A percentile compares a stretch with the other conserved stretches of the same genome.
Conservation (phyloP, 2,888 invertebrate species). For the Ariolimax columbianus region DNA sequence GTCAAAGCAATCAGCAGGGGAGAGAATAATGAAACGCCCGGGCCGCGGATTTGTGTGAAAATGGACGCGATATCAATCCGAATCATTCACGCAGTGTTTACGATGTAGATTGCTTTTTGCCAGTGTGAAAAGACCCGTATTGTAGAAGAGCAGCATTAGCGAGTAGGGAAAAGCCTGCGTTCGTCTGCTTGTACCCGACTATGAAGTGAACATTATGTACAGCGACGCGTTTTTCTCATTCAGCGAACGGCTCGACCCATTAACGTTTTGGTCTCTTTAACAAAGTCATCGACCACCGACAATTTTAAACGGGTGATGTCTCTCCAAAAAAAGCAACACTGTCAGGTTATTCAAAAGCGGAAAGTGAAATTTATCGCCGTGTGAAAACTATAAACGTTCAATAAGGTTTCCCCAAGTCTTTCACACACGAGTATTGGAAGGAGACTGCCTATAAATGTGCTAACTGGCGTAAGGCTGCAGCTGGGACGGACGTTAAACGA, state of each 20-base stretch:
- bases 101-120: constrained; percentile 51
- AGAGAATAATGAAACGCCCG: constrained; percentile 46
- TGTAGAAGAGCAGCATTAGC: constrained; percentile 36
- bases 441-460: constrained; percentile 52
- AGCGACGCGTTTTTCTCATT: constrained; percentile 29
- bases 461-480: constrained; percentile 42
- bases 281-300: constrained; percentile 48
- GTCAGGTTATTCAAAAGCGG: constrained; percentile 45
- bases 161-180: constrained; percentile 24
- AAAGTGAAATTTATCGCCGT: constrained; percentile 50
- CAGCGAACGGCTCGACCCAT: constrained; percentile 30
- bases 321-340: constrained; percentile 50
- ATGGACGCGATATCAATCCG: constrained; percentile 47
- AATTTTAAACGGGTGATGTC: constrained; percentile 42
- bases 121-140: constrained; percentile 46
- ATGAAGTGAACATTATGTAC: constrained; percentile 53
- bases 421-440: constrained; percentile 44
- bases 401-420: constrained; percentile 31
- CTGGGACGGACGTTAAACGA: constrained; percentile 49
- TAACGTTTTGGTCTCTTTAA: constrained; percentile 47
- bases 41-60: constrained; percentile 45
- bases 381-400: constrained; percentile 45
- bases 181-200: constrained; percentile 15
- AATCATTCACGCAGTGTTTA: constrained; percentile 50
- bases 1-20: constrained; percentile 48